phyloP scores from a whole-genome alignment of 2,888 invertebrate species.

The Amblyjoppa fuscipennis region DNA sequence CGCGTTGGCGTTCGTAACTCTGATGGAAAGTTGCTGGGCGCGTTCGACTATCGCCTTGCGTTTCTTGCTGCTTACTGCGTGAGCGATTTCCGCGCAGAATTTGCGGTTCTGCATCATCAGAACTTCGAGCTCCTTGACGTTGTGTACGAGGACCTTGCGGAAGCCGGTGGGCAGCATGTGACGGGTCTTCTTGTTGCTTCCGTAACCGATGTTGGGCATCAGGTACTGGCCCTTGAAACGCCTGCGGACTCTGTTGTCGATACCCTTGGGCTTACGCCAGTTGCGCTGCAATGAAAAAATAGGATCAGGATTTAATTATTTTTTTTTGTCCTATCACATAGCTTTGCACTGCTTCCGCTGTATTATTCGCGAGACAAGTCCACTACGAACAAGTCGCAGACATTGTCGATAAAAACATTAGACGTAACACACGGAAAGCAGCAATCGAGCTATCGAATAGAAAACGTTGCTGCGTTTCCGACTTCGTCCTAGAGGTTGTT shows the following conservation, averaged over 20 bases:
- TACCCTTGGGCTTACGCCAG: conserved; percentile 99
- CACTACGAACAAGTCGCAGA: too few relatives aligned
- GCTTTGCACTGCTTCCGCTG: too few relatives aligned
- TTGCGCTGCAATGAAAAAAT: conserved; percentile 89
- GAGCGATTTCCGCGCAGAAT: conserved; percentile 99
- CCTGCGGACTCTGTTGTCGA: conserved; percentile 99
- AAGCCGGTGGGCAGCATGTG: conserved; percentile 99
- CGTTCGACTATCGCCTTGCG: conserved; percentile 98
- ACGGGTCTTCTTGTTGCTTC: conserved; percentile 96
- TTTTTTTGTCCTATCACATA: background rate
- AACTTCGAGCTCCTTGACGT: conserved; percentile 97
- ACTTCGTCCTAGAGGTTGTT: background rate
- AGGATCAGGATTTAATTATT: conserved; percentile 28
- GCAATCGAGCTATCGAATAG: background rate
- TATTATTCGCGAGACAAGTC: too few relatives aligned
- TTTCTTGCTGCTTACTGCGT: conserved; percentile 99
- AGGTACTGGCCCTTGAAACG: conserved; percentile 99
- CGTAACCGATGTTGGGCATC: conserved; percentile 99
- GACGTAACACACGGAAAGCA: background rate
- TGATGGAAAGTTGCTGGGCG: conserved; percentile 97
- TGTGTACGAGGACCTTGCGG: conserved; percentile 97
- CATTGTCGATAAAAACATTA: background rate
- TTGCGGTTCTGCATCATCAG: conserved; percentile 99
- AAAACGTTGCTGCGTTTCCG: background rate
- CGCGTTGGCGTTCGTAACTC: conserved; percentile 98